Evolutionary conservation across 2,113 vertebrate species (phyloP), one percentile per base, ranked within the genome.

Genomic region (Aplodontia rufa): DNA sequence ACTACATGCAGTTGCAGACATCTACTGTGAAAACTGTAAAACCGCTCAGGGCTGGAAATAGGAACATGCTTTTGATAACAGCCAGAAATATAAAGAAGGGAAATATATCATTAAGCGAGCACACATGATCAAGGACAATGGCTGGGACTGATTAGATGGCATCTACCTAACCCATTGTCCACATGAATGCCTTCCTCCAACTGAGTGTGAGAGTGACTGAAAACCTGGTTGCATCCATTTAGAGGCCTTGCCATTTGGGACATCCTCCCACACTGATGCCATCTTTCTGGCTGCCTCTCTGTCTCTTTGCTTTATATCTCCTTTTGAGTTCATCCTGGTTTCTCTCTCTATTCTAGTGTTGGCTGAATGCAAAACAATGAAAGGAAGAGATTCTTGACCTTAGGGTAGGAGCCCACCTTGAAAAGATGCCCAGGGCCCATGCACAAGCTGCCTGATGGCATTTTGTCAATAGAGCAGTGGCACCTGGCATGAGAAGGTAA

Each of bases 1-100:
- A 86, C 98, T 99, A 88, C 99, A 99, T 13, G 99, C 99, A 2
- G 99, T 99, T 32, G 99, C 99, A 62, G 99, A 99, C 98, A 99
- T 99, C 98, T 99, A 99, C 98, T 99, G 99, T 98, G 99, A 99
- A 99, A 99, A 99, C 98, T 99, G 99, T 98, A 99, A 99, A 99
- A 99, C 99, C 97, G 99, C 99, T 3, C 99, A 99, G 98, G 99
- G 99, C 97, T 99, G 99, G 99, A 99, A 99, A 99, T 99, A 99
- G 99, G 99, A 99, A 98, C 99, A 99, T 58, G 99, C 99, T 84
- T 99, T 99, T 97, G 99, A 99, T 98, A 99, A 99, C 98, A 99
- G 99, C 98, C 99, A 99, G 99, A 99, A 99, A 98, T 99, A 99
- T 98, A 99, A 99, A 98, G 99, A 99, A 99, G 99, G 99, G 97